phyloP scores from a whole-genome alignment of 2,113 vertebrate species.

The Strigops habroptila region DNA sequence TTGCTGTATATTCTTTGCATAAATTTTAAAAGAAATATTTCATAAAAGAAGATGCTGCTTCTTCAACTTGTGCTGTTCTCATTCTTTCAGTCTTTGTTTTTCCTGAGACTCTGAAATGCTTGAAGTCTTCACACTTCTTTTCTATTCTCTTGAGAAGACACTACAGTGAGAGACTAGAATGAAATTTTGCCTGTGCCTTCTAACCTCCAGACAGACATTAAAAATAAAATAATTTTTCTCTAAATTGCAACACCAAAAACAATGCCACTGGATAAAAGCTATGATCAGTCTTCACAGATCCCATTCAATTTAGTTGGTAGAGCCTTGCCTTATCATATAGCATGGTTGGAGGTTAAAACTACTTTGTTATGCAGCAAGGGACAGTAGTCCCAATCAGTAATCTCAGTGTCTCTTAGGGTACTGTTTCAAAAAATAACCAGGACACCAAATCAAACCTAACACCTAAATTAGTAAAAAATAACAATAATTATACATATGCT shows the following conservation, averaged over 20 bases:
- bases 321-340: background rate
- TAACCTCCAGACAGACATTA: background rate
- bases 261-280: background rate
- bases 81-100: background rate
- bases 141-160: background rate
- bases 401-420: background rate
- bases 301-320: background rate
- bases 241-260: background rate
- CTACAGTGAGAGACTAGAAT: background rate
- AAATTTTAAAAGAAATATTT: background rate
- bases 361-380: background rate
- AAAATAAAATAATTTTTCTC: background rate
- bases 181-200: background rate
- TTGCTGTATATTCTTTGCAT: background rate
- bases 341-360: background rate
- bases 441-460: background rate
- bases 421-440: background rate
- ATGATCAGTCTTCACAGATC: too few species aligned
- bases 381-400: background rate
- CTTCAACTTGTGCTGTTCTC: background rate
- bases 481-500: background rate
- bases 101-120: background rate
- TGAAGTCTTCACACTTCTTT: background rate
- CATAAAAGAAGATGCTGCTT: background rate
- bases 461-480: background rate